Evolutionary conservation across 2,797 vertebrate genomes (phyloP).

Genomic region (Geotria australis): DNA sequence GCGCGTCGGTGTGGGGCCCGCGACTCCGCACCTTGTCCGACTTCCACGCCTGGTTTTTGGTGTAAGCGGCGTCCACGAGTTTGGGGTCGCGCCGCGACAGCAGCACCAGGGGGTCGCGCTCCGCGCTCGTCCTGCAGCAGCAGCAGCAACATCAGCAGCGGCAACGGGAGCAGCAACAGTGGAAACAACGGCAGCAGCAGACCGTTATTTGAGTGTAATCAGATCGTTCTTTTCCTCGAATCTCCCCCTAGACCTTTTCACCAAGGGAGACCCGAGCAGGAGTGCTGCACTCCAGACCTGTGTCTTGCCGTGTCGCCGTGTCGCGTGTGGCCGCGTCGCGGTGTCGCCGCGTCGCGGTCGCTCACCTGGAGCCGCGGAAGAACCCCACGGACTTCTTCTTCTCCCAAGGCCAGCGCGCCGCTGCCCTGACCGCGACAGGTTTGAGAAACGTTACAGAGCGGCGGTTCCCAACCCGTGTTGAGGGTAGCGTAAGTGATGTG

Average conservation of each 20-base stretch:
- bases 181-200: not conserved
- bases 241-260: too few species aligned
- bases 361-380: conserved; percentile 73
- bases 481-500: too few species aligned
- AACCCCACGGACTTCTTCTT: conserved; percentile 60
- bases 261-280: too few species aligned
- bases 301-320: too few species aligned
- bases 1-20: too few species aligned
- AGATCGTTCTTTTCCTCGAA: too few species aligned
- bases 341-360: not conserved
- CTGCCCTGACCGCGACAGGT: conserved; percentile 19
- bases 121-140: conserved; percentile 47
- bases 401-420: conserved; percentile 55
- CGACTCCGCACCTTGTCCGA: conserved; percentile 41
- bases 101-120: conserved; percentile 74
- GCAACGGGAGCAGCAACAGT: too few species aligned
- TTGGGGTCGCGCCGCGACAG: conserved; percentile 51
- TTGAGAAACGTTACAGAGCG: too few species aligned
- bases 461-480: too few species aligned
- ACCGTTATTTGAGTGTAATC: not conserved
- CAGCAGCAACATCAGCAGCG: too few species aligned
- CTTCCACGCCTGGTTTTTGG: conserved; percentile 96
- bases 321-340: too few species aligned
- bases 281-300: too few species aligned
- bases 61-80: conserved; percentile 77